Base-by-base conservation (phyloP, 2,797 vertebrate species). In the Lycodopsis pacificus region DNA sequence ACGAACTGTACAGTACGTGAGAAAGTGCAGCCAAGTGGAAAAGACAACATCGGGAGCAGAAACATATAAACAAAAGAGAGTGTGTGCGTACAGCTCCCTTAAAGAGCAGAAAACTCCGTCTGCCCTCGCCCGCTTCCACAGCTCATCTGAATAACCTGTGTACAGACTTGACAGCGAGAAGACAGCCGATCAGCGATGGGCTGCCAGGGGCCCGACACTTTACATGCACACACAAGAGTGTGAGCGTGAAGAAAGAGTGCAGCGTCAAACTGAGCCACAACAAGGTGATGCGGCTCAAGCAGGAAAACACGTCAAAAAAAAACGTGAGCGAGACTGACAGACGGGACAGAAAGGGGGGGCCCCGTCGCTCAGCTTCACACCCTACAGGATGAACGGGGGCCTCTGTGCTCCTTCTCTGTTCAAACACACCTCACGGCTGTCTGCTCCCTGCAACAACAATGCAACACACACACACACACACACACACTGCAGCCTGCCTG, bases 351-450 rank as follows among this genome's bases (percentile, higher is more conserved):
- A 30, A 81, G 58, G 32, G 76, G 30, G 84, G 82, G 86, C 51
- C 73, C 80, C 6, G 86, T 89, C 81, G 80, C 89, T 89, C 71
- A 80, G 86, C 87, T 89, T 92, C 85, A 89, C 91, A 88, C 90
- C 90, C 87, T 81, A 49, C 88, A 90, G 87, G 85, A 91, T 91
- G 89, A 92, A 91, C 86, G 15, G 88, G 91, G 91, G 92, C 92
- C 91, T 94, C 93, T 91, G 85, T 91, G 80, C 85, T 90, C 89
- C 90, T 93, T 91, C 85, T 81, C 93, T 94, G 91, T 94, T 91
- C 92, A 95, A 95, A 95, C 93, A 95, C 90, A 93, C 91, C 92
- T 91, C 93, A 94, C 80, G 92, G 89, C 87, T 93, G 91, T 91
- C 93, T 93, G 93, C 89, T 90, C 90, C 82, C 89, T 89, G 89